phyloP scores from a whole-genome alignment of 2,888 invertebrate species.

The Ormyrus thymus region DNA sequence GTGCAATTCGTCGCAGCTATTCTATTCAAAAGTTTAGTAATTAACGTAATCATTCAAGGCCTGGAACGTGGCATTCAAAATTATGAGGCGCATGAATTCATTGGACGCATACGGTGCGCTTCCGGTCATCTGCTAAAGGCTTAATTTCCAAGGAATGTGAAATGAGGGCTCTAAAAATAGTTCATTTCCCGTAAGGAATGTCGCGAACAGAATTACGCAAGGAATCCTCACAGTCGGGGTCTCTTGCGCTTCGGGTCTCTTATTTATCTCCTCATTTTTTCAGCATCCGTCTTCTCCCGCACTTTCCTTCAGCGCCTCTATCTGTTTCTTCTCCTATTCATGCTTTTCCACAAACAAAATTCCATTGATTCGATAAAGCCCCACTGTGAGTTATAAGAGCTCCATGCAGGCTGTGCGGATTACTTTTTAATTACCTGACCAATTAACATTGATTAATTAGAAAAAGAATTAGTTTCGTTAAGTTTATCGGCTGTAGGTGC shows the following conservation, averaged over 20 bases:
- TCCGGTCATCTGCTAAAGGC: neutral
- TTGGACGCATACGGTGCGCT: no score
- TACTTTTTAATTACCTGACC: neutral
- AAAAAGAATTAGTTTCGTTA: neutral
- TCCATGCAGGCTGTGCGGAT: neutral
- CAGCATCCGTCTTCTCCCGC: no score
- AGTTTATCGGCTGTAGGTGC: neutral
- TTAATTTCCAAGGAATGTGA: conserved; percentile 12
- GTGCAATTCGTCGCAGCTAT: no score
- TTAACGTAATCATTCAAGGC: no score
- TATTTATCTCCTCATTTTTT: conserved; percentile 5
- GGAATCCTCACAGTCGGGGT: conserved; percentile 26
- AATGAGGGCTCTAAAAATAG: conserved; percentile 35
- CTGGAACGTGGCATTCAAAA: no score
- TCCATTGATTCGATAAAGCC: no score
- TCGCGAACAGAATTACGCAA: conserved; percentile 29
- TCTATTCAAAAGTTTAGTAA: no score
- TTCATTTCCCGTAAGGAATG: conserved; percentile 33
- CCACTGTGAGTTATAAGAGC: no score
- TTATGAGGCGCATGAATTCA: no score
- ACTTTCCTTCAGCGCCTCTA: no score
- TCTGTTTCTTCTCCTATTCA: no score
- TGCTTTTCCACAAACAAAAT: no score
- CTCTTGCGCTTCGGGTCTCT: conserved; percentile 14
- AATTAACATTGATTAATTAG: neutral